These are phyloP conservation scores for Drosophila melanogaster DNA, from an alignment of 1,140 invertebrate genomes.

Conservation along the genomic window DNA sequence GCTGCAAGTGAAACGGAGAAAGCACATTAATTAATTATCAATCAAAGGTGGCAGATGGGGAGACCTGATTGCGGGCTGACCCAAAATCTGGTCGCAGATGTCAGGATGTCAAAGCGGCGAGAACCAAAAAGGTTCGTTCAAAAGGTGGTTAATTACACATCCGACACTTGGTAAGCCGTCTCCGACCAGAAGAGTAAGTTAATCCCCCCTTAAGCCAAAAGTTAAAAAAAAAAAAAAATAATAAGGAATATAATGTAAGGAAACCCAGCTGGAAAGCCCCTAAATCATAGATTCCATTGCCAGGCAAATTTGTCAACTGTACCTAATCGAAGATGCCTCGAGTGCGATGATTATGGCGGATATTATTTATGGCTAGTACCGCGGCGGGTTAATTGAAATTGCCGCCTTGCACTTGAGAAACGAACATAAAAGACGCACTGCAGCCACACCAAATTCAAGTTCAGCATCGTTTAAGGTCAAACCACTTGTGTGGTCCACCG, in stretches of 20 bases:
- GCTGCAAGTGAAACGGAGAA: conserved; percentile 86
- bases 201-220: background rate
- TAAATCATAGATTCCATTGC: conserved; percentile 45
- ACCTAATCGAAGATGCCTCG: conserved; percentile 11
- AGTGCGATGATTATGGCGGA: conserved; percentile 30
- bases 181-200: conserved; percentile 10
- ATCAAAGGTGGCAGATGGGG: conserved; percentile 53
- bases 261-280: conserved; percentile 13
- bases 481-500: conserved; percentile 70
- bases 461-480: conserved; percentile 72
- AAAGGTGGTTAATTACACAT: conserved; percentile 65
- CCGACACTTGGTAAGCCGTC: conserved; percentile 34
- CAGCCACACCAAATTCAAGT: conserved; percentile 65
- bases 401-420: conserved; percentile 53
- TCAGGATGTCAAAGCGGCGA: conserved; percentile 55
- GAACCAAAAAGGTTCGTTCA: conserved; percentile 13
- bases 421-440: conserved; percentile 3
- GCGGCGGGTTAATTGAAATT: conserved; percentile 40
- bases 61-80: conserved; percentile 54
- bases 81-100: conserved; percentile 54
- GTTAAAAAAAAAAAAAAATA: conserved; percentile 7
- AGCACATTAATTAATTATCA: conserved; percentile 77
- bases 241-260: conserved; percentile 4
- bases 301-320: conserved; percentile 37
- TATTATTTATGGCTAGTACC: conserved; percentile 28